phyloP scores from a whole-genome alignment of 2,888 invertebrate species.

The Drosophila stalkeri region DNA sequence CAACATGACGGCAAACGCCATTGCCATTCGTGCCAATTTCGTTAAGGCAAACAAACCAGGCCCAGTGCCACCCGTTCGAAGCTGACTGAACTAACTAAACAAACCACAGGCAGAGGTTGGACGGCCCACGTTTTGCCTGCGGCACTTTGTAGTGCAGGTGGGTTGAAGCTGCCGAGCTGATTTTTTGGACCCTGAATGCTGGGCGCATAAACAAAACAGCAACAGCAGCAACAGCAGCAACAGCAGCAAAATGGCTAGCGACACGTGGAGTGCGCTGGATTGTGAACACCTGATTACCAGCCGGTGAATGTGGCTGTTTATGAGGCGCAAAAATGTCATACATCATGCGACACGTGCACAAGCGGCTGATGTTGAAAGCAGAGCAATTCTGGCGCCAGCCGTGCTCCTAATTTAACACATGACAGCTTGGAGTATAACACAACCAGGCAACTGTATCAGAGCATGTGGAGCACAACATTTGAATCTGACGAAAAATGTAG shows the following conservation, averaged over 20 bases:
- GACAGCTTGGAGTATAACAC: conserved; percentile 28
- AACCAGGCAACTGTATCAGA: conserved; percentile 44
- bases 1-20: conserved; percentile 63
- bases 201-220: conserved; percentile 59
- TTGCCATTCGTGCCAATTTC: conserved; percentile 64
- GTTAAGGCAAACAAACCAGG: conserved; percentile 68
- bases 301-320: conserved; percentile 64
- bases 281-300: conserved; percentile 65
- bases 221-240: conserved; percentile 45
- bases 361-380: conserved; percentile 4
- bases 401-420: conserved; percentile 46
- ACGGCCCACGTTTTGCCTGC: conserved; percentile 4
- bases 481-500: conserved; percentile 49
- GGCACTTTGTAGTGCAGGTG: neutral
- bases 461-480: conserved; percentile 53
- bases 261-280: conserved; percentile 41
- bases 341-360: conserved; percentile 67
- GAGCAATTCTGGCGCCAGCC: conserved; percentile 7
- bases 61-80: conserved; percentile 4
- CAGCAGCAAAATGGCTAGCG: conserved; percentile 45
- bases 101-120: conserved; percentile 16
- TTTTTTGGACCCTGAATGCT: conserved; percentile 18
- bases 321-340: conserved; percentile 80
- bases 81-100: conserved; percentile 25
- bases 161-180: neutral